phyloP scores from a whole-genome alignment of 2,797 vertebrate genomes.

The Bufotes viridis region DNA sequence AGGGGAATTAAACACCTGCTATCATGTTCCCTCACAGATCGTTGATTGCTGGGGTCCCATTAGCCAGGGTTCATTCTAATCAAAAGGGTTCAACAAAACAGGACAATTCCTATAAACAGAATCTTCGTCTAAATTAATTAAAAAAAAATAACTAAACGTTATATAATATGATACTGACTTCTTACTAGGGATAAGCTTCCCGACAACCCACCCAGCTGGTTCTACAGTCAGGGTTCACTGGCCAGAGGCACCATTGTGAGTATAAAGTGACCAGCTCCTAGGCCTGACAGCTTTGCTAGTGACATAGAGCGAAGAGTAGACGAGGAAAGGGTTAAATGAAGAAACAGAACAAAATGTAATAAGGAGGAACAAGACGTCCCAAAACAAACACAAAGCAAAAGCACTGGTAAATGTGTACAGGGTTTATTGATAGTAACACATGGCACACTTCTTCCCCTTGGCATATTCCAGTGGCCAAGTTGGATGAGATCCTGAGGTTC shows the following conservation, averaged over 20 bases:
- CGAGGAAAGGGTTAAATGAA: background rate
- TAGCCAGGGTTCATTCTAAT: too few species aligned
- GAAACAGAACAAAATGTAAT: slow-evolving; percentile 24
- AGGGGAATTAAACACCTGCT: too few species aligned
- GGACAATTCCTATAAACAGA: too few species aligned
- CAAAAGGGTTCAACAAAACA: too few species aligned
- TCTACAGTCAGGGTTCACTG: too few species aligned
- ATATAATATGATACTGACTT: too few species aligned
- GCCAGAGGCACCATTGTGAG: background rate
- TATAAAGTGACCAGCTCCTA: background rate
- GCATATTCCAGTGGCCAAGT: background rate
- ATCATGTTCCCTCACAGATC: too few species aligned
- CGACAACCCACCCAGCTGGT: too few species aligned
- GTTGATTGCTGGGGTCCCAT: too few species aligned
- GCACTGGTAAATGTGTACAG: background rate
- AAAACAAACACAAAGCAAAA: slow-evolving; percentile 8
- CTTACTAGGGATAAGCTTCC: too few species aligned
- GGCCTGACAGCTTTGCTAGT: background rate
- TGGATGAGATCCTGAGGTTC: background rate
- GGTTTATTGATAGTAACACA: slow-evolving; percentile 21
- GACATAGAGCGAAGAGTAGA: background rate
- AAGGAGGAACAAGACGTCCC: background rate
- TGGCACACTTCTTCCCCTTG: slow-evolving; percentile 12
- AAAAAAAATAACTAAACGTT: too few species aligned
- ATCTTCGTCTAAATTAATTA: too few species aligned